Conservation (phyloP, 2,113 vertebrate genomes). For the Toxotes chatareus region DNA sequence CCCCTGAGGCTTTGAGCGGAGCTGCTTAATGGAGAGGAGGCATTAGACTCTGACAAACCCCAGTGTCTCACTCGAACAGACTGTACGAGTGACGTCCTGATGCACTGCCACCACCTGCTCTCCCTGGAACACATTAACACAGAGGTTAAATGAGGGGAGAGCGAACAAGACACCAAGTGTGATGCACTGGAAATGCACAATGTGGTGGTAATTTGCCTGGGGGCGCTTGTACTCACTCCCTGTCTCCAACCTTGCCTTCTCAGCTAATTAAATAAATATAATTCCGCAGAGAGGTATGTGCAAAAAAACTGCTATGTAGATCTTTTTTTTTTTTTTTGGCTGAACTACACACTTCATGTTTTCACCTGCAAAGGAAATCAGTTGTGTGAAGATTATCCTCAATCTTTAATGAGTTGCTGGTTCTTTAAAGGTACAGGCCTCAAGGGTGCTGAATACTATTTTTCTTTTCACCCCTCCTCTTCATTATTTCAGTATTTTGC, state of each 20-base stretch:
- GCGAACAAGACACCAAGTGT: neutral
- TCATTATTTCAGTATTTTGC: neutral
- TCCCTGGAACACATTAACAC: conserved; percentile 22
- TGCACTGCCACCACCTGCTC: conserved; percentile 7
- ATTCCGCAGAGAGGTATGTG: conserved; percentile 8
- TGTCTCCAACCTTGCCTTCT: neutral
- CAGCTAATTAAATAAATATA: conserved; percentile 42
- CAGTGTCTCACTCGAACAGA: conserved; percentile 14
- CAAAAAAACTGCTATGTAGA: neutral
- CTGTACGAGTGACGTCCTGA: conserved; percentile 30
- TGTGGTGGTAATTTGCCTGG: conserved; percentile 28
- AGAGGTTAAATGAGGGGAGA: conserved; percentile 46
- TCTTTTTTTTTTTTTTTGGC: neutral
- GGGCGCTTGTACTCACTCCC: neutral
- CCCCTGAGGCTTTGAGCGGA: conserved; percentile 22
- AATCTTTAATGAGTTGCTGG: conserved; percentile 7
- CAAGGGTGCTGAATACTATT: neutral
- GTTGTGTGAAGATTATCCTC: neutral
- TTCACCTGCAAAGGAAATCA: conserved; percentile 6
- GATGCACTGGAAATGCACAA: conserved; percentile 25
- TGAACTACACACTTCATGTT: neutral
- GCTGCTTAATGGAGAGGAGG: conserved; percentile 20
- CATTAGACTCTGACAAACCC: conserved; percentile 20
- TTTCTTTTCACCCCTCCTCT: neutral
- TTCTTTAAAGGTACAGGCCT: conserved; percentile 24